A percentile compares a stretch with the other conserved stretches of the same genome.
Evolutionary conservation across 1,140 invertebrate species (phyloP).

Genomic region (Octopus sinensis): DNA sequence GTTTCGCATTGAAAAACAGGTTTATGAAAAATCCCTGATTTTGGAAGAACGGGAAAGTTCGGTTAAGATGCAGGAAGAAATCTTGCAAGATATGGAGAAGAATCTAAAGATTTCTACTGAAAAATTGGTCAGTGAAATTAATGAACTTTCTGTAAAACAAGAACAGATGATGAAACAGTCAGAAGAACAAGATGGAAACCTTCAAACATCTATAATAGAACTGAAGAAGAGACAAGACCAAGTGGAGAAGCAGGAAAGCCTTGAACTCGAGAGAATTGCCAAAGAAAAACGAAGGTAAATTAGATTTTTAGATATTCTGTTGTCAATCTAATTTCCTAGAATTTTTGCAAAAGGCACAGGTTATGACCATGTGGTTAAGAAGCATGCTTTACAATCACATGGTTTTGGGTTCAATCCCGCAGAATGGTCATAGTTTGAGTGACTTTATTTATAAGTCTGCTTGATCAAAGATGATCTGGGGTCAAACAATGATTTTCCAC

Average conservation of each 20-base stretch:
- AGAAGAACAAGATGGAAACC: conserved; percentile 12
- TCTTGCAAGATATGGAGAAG: conserved; percentile 13
- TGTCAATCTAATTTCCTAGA: no score
- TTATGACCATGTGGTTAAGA: no score
- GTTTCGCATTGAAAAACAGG: not conserved
- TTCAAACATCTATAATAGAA: conserved; percentile 22
- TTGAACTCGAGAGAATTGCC: conserved; percentile 32
- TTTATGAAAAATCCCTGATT: conserved; percentile 6
- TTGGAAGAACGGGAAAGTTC: conserved; percentile 18
- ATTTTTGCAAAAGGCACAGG: no score
- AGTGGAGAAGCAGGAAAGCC: conserved; percentile 26
- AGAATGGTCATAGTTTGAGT: no score
- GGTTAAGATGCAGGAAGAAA: conserved; percentile 1
- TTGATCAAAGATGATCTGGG: no score
- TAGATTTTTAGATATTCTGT: no score
- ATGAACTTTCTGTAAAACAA: not conserved
- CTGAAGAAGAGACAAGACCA: conserved; percentile 29
- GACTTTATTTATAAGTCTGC: no score
- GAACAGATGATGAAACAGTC: no score
- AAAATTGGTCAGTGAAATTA: not conserved
- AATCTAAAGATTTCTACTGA: not conserved
- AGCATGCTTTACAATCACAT: no score
- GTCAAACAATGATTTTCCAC: no score
- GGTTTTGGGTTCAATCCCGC: no score
- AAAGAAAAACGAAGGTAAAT: conserved; percentile 38